Evolutionary conservation across 2,113 vertebrate genomes (phyloP), one percentile per base, ranked within the genome.

Genomic region (Anolis sagrei): DNA sequence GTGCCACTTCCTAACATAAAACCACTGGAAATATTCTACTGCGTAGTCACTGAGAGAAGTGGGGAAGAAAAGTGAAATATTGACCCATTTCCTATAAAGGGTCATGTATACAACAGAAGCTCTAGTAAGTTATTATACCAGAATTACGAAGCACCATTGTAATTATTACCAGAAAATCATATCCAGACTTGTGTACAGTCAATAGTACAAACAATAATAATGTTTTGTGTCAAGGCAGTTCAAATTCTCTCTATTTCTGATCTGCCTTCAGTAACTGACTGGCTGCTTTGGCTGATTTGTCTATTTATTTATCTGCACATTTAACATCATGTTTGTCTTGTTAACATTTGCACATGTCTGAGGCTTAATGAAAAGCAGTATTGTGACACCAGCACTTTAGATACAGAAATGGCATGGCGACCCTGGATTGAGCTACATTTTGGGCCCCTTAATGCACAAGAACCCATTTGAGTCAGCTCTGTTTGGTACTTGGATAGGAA

Each of bases 31-130:
- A 62, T 51, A 27, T 74, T n/a, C 61, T 4, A 32, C 54, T 80
- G 21, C 64, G 58, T 19, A 83, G 36, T 64, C 75, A 27, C 58
- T 85, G 13, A 10, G 11, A 39, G 36, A 25, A 44, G 19, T 3
- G 5, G 70, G 58, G 5, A 51, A 2, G 8, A 93, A 87, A 44
- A 90, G 89, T 90, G 86, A 90, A 92, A 69, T 25, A 75, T 51
- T 66, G 49, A 18, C 27, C 48, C 39, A 79, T 66, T 73, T 79
- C 34, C 49, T 76, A n/a, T 69, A 51, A 68, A 68, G 25, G 64
- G 5, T 34, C n/a, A 70, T 39, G 7, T 44, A 29, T 6, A 9
- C 10, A 61, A 32, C 51, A 79, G 27, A 32, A 44, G 72, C 79
- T 61, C 27, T 61, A 44, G 79, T 58, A 85, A 68, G 8, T 36